A percentile compares a stretch with the other conserved stretches of the same genome.
These are phyloP conservation scores for Laticauda colubrina DNA, from an alignment of 2,113 vertebrate species.

Conservation along the genomic window DNA sequence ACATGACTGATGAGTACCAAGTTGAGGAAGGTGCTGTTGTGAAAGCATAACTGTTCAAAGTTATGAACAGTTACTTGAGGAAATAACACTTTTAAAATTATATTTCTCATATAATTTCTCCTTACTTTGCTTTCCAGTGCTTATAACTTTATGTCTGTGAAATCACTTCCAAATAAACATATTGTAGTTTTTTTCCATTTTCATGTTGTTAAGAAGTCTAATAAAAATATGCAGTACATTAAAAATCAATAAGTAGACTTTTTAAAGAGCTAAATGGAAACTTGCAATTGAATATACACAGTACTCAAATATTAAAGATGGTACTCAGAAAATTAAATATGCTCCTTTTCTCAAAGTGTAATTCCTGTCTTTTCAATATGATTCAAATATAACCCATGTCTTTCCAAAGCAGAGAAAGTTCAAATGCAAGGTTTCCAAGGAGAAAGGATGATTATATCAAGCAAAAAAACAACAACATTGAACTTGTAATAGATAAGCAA, in stretches of 20 bases:
- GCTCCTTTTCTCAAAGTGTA: not conserved
- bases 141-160: not conserved
- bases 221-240: not conserved
- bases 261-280: not conserved
- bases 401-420: not conserved
- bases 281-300: not conserved
- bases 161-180: not conserved
- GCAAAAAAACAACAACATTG: not conserved
- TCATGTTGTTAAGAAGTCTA: not conserved
- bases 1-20: not conserved
- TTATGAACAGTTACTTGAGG: too few relatives aligned
- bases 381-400: not conserved
- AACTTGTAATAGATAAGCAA: not conserved
- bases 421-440: not conserved
- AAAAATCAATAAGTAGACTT: not conserved
- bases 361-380: not conserved
- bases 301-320: not conserved
- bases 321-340: not conserved
- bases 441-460: not conserved
- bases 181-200: not conserved
- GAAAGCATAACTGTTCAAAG: not conserved
- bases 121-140: not conserved
- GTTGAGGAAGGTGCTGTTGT: slow-evolving; percentile 5
- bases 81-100: not conserved
- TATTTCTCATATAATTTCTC: not conserved